A percentile compares a stretch with the other conserved stretches of the same genome.
Evolutionary conservation across 2,113 vertebrate species (phyloP).

Genomic region (Octodon degus): DNA sequence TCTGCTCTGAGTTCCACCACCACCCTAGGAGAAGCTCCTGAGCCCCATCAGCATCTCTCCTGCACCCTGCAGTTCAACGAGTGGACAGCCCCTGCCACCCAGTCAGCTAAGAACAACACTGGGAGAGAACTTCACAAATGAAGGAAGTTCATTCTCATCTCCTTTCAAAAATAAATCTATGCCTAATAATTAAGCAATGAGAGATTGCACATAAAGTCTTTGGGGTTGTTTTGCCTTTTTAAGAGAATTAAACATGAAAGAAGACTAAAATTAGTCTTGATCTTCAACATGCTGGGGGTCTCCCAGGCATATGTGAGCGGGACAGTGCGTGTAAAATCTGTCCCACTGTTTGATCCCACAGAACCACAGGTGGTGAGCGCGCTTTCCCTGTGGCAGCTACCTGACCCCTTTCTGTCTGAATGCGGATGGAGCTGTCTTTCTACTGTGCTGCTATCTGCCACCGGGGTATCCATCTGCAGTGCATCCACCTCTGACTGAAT

Average conservation of each 20-base stretch:
- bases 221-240: background rate
- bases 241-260: background rate
- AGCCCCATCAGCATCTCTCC: background rate
- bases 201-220: background rate
- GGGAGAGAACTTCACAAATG: background rate
- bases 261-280: background rate
- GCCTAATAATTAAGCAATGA: background rate
- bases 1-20: slow-evolving; percentile 23
- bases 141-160: no score
- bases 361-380: background rate
- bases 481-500: background rate
- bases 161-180: background rate
- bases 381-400: background rate
- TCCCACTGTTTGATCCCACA: background rate
- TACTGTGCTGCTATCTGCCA: background rate
- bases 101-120: background rate
- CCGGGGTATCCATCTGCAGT: background rate
- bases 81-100: background rate
- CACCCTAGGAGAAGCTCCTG: background rate
- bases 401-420: background rate
- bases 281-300: background rate
- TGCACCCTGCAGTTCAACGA: slow-evolving; percentile 14
- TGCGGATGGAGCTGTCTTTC: background rate
- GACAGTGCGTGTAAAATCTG: background rate
- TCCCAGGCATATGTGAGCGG: background rate